Conservation (phyloP, 2,797 vertebrate genomes). For the Acrossocheilus wenchowensis region DNA sequence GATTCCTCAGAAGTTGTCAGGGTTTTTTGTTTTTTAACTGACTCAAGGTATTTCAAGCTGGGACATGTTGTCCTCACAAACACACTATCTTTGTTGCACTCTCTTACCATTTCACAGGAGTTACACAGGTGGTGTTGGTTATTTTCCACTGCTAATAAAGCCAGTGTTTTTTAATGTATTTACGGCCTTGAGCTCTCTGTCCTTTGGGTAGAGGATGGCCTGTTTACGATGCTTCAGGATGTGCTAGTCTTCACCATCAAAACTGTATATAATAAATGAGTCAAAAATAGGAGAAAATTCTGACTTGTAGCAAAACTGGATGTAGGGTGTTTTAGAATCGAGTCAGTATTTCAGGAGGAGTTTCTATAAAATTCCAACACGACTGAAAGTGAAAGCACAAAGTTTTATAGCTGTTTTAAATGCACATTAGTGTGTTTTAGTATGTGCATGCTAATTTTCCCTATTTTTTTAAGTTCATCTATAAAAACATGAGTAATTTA, state of each 20-base stretch:
- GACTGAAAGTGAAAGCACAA: conserved; percentile 12
- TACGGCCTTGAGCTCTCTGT: neutral
- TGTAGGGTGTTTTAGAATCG: neutral
- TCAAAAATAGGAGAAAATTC: neutral
- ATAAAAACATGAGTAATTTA: neutral
- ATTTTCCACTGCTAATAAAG: conserved; percentile 28
- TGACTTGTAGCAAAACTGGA: neutral
- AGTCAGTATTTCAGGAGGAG: neutral
- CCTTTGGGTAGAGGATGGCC: neutral
- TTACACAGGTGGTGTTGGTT: neutral
- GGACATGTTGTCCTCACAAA: conserved; percentile 36
- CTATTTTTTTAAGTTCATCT: neutral
- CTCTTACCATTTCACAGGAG: neutral
- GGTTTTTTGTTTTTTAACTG: conserved; percentile 20
- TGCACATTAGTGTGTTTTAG: neutral
- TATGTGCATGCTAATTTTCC: neutral
- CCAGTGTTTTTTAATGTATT: neutral
- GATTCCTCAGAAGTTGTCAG: neutral
- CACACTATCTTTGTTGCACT: neutral
- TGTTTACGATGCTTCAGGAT: neutral
- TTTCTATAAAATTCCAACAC: conserved; percentile 22
- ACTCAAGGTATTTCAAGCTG: conserved; percentile 35
- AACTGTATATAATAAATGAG: neutral
- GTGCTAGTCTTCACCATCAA: neutral
- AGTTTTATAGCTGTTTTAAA: neutral